These are phyloP conservation scores for Trichogramma pretiosum DNA, from an alignment of 1,140 invertebrate species.

Conservation along the genomic window DNA sequence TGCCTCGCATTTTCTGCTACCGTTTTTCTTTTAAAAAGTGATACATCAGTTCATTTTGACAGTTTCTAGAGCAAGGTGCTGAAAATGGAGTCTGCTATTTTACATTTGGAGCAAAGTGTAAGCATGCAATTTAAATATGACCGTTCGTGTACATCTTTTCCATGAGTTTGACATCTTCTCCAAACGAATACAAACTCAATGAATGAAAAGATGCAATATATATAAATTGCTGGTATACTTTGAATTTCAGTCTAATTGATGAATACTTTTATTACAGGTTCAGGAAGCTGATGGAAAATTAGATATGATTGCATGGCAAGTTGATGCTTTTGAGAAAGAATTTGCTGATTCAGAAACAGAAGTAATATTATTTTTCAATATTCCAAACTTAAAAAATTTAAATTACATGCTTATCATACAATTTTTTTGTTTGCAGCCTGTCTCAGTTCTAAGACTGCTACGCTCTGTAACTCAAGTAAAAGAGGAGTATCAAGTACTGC, in stretches of 20 bases:
- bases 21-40: slow-evolving; percentile 8
- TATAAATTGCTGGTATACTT: too few species aligned
- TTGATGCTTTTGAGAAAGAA: slow-evolving; percentile 43
- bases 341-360: slow-evolving; percentile 38
- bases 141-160: too few species aligned
- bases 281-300: slow-evolving; percentile 40
- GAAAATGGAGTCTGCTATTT: slow-evolving; percentile 33
- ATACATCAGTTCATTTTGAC: slow-evolving; percentile 14
- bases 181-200: too few species aligned
- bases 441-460: slow-evolving; percentile 48
- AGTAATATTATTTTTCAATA: slow-evolving; percentile 22
- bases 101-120: slow-evolving; percentile 34
- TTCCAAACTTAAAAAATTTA: neutral
- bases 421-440: slow-evolving; percentile 27
- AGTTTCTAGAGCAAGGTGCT: neutral
- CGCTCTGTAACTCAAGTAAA: slow-evolving; percentile 51
- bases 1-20: neutral
- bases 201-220: too few species aligned
- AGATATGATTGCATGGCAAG: slow-evolving; percentile 41
- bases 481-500: slow-evolving; percentile 50
- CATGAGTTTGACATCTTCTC: too few species aligned
- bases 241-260: slow-evolving; percentile 1
- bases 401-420: slow-evolving; percentile 13
- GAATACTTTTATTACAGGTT: slow-evolving; percentile 27
- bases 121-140: too few species aligned